Evolutionary conservation across 2,888 invertebrate species (phyloP).

Genomic region (Carterocephalus palaemon): DNA sequence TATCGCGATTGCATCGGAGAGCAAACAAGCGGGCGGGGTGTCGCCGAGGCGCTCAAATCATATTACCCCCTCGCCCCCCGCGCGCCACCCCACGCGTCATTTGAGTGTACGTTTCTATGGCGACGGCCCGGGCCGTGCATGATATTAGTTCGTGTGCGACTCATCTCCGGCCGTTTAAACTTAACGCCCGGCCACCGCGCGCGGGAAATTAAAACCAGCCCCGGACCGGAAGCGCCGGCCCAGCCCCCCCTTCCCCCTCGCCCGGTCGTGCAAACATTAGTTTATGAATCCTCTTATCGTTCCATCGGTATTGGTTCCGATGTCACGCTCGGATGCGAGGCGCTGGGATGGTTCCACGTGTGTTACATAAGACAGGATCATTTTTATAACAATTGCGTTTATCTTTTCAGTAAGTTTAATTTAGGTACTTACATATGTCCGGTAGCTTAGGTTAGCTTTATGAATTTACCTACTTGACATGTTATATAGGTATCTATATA

Average conservation of each 20-base stretch:
- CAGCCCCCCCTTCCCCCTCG: constrained; percentile 32
- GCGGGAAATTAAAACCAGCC: constrained; percentile 76
- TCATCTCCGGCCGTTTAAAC: constrained; percentile 77
- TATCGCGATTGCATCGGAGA: constrained; percentile 79
- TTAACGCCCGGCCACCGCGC: constrained; percentile 55
- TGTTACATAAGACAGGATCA: too few species aligned
- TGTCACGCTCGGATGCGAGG: constrained; percentile 13
- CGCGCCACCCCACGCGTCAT: constrained; percentile 80
- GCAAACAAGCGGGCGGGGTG: constrained; percentile 77
- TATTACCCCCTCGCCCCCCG: constrained; percentile 75
- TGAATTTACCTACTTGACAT: too few species aligned
- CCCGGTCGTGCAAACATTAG: constrained; percentile 29
- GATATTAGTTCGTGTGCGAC: constrained; percentile 75
- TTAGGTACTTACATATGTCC: too few species aligned
- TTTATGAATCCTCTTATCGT: constrained; percentile 29
- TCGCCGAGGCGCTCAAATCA: constrained; percentile 74
- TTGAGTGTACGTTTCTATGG: constrained; percentile 83
- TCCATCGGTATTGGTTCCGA: constrained; percentile 15
- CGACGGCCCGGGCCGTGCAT: constrained; percentile 82
- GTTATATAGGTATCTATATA: too few species aligned
- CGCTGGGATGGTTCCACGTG: too few species aligned
- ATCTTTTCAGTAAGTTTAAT: too few species aligned
- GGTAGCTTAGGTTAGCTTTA: too few species aligned
- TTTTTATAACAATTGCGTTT: too few species aligned
- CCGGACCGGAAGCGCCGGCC: constrained; percentile 64